phyloP scores from a whole-genome alignment of 2,113 vertebrate species.

The Gambusia affinis region DNA sequence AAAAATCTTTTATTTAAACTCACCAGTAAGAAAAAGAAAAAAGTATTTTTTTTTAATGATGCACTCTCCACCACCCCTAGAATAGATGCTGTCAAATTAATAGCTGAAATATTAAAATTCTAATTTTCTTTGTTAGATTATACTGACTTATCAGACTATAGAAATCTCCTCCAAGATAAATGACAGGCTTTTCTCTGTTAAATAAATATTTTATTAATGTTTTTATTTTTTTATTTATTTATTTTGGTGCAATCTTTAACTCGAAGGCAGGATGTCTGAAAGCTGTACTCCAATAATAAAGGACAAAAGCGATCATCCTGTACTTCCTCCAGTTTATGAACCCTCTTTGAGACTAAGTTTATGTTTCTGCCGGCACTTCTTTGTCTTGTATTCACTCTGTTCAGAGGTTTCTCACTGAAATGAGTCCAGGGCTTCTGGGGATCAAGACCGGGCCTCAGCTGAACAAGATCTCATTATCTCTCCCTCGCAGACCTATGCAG shows the following conservation, averaged over 20 bases:
- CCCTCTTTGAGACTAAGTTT: conserved; percentile 31
- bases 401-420: conserved; percentile 71
- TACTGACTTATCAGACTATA: too few species aligned
- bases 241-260: background rate
- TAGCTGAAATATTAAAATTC: too few species aligned
- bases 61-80: too few species aligned
- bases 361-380: conserved; percentile 65
- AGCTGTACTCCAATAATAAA: conserved; percentile 3
- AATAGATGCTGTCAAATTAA: too few species aligned
- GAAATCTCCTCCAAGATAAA: too few species aligned
- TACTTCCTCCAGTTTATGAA: conserved; percentile 38
- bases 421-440: conserved; percentile 80
- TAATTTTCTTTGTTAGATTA: too few species aligned
- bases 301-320: conserved; percentile 34
- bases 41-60: too few species aligned
- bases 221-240: background rate
- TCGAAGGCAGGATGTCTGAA: too few species aligned
- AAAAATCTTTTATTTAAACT: background rate
- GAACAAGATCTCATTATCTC: conserved; percentile 78
- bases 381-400: conserved; percentile 46
- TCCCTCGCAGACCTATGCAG: conserved; percentile 48
- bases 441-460: conserved; percentile 75
- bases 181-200: too few species aligned
- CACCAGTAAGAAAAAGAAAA: background rate
- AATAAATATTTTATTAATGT: background rate